phyloP scores from a whole-genome alignment of 1,140 invertebrate genomes.

The Drosophila willistoni region DNA sequence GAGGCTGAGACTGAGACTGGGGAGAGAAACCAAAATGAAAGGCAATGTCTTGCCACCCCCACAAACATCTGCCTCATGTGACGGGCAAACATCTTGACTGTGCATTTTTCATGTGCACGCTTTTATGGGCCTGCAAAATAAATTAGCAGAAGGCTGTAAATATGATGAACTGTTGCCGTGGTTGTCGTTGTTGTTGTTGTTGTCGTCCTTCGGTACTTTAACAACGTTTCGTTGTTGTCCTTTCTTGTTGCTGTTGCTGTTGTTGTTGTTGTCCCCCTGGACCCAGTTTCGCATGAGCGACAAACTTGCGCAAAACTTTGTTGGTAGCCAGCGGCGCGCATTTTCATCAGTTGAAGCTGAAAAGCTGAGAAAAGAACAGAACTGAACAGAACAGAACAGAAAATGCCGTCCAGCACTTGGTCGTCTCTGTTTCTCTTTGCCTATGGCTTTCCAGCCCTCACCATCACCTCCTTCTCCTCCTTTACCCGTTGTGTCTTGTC shows the following conservation, averaged over 20 bases:
- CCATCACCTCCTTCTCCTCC: background rate
- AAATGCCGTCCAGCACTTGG: background rate
- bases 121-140: conserved; percentile 64
- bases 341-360: conserved; percentile 61
- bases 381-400: conserved; percentile 6
- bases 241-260: conserved; percentile 14
- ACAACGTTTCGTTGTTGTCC: too few species aligned
- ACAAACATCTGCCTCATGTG: background rate
- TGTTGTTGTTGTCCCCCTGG: conserved; percentile 37
- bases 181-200: conserved; percentile 22
- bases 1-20: background rate
- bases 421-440: background rate
- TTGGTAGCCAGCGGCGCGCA: conserved; percentile 65
- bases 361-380: conserved; percentile 47
- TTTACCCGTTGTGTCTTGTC: background rate
- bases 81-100: conserved; percentile 24
- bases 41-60: background rate
- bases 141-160: conserved; percentile 77
- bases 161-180: conserved; percentile 72
- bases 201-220: conserved; percentile 13
- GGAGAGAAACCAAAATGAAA: conserved; percentile 37
- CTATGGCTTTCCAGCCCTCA: too few species aligned
- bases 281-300: conserved; percentile 67
- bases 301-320: conserved; percentile 62
- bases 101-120: conserved; percentile 74